Conservation (phyloP, 2,888 invertebrate species). For the Nipponacmea schrenckii region DNA sequence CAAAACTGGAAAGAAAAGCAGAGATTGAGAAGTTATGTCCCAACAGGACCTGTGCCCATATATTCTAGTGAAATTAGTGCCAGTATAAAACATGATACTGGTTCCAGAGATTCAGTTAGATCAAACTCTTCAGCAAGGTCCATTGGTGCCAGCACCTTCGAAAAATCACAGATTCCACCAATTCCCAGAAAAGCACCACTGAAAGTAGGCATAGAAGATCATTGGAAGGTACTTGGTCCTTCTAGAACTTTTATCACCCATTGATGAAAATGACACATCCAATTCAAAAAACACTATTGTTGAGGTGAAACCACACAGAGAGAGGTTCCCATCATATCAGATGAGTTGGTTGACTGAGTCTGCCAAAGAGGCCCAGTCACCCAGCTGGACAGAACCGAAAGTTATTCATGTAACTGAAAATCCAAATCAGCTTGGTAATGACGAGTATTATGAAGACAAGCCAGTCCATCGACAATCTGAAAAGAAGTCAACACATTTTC, state of each 20-base stretch:
- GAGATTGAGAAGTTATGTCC: conserved; percentile 12
- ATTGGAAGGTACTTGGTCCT: conserved; percentile 32
- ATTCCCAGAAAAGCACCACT: background rate
- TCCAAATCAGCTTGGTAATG: conserved; percentile 10
- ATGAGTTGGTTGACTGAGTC: conserved; percentile 42
- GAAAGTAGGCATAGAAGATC: conserved; percentile 1
- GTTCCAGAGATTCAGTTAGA: conserved; percentile 41
- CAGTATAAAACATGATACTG: conserved; percentile 22
- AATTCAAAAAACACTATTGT: conserved; percentile 28
- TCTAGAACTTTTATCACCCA: conserved; percentile 43
- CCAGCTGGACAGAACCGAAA: conserved; percentile 5
- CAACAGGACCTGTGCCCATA: background rate
- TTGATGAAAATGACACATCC: conserved; percentile 44
- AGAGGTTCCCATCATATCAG: conserved; percentile 47
- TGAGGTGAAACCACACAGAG: conserved; percentile 34
- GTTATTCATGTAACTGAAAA: conserved; percentile 12
- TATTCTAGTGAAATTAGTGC: conserved; percentile 7
- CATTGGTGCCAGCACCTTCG: conserved; percentile 13
- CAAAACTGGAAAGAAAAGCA: conserved; percentile 44
- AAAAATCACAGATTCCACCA: background rate
- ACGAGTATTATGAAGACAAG: conserved; percentile 23
- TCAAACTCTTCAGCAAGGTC: conserved; percentile 42
- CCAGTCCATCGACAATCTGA: conserved; percentile 7
- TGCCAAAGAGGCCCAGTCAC: conserved; percentile 2
- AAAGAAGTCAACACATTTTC: conserved; percentile 44